phyloP scores from a whole-genome alignment of 2,888 invertebrate species.

The Heliconius ethilla region DNA sequence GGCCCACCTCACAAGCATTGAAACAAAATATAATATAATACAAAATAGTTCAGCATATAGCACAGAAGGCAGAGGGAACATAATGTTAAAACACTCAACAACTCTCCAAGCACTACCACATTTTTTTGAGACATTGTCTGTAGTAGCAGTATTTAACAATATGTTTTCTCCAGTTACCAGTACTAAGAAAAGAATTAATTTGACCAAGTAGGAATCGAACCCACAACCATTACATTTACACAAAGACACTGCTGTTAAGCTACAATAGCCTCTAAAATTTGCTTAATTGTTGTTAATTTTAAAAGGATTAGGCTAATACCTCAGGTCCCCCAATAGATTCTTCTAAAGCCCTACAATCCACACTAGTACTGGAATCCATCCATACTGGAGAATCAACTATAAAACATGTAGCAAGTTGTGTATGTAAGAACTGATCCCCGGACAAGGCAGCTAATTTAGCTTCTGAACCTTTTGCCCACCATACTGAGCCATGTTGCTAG shows the following conservation, averaged over 20 bases:
- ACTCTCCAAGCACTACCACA: no score
- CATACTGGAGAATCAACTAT: slow-evolving; percentile 94
- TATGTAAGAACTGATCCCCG: slow-evolving; percentile 89
- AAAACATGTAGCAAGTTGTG: slow-evolving; percentile 91
- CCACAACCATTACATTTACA: neutral
- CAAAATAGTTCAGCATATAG: no score
- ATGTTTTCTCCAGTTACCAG: no score
- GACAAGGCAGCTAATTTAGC: slow-evolving; percentile 84
- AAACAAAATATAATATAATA: no score
- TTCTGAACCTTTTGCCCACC: slow-evolving; percentile 92
- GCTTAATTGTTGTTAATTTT: neutral
- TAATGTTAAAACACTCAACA: no score
- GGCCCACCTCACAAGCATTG: no score
- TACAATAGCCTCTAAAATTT: no score
- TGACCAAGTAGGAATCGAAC: neutral
- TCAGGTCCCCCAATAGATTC: slow-evolving; percentile 89
- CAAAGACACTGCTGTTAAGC: neutral
- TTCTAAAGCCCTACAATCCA: slow-evolving; percentile 90
- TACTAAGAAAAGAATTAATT: neutral
- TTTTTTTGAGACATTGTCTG: no score
- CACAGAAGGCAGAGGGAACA: no score
- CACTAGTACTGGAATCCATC: slow-evolving; percentile 94
- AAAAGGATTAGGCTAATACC: slow-evolving; percentile 67
- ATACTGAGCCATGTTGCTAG: slow-evolving; percentile 99
- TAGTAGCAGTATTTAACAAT: no score